Conservation (phyloP, 2,888 invertebrate species). For the Oscheius onirici region DNA sequence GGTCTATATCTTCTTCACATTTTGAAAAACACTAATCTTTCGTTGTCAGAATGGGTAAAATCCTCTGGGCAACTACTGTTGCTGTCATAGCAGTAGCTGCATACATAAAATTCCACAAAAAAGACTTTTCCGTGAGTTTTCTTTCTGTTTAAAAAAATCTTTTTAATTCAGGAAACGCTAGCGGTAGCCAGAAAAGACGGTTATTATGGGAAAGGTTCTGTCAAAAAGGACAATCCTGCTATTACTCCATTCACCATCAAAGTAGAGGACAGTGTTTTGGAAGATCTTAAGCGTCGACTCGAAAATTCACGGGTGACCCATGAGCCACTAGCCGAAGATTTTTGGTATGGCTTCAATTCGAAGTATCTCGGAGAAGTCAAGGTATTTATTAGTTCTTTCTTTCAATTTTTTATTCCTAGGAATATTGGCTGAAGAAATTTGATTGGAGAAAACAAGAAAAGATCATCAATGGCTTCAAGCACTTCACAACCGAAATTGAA, state of each 20-base stretch:
- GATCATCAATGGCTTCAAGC: constrained; percentile 81
- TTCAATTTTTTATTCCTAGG: constrained; percentile 72
- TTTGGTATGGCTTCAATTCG: constrained; percentile 85
- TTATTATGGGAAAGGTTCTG: constrained; percentile 53
- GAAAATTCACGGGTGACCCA: constrained; percentile 71
- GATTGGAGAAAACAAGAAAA: constrained; percentile 80
- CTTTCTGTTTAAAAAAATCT: background rate
- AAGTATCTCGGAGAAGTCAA: constrained; percentile 72
- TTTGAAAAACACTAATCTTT: too few species aligned
- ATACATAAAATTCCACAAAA: background rate
- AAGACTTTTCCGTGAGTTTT: background rate
- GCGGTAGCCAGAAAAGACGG: constrained; percentile 32
- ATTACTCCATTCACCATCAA: constrained; percentile 54
- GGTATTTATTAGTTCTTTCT: constrained; percentile 16
- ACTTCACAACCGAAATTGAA: constrained; percentile 83
- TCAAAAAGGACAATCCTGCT: constrained; percentile 44
- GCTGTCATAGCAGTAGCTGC: background rate
- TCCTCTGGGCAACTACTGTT: background rate
- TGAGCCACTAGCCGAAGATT: constrained; percentile 74
- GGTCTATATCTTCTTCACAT: too few species aligned
- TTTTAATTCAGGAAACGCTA: background rate
- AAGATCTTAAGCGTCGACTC: constrained; percentile 74
- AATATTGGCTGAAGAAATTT: constrained; percentile 83
- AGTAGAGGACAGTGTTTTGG: constrained; percentile 42
- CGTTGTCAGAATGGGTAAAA: constrained; percentile 18